Evolutionary conservation across 2,888 invertebrate genomes (phyloP), one percentile per base, ranked within the genome.

Genomic region (Lamproptera curius): DNA sequence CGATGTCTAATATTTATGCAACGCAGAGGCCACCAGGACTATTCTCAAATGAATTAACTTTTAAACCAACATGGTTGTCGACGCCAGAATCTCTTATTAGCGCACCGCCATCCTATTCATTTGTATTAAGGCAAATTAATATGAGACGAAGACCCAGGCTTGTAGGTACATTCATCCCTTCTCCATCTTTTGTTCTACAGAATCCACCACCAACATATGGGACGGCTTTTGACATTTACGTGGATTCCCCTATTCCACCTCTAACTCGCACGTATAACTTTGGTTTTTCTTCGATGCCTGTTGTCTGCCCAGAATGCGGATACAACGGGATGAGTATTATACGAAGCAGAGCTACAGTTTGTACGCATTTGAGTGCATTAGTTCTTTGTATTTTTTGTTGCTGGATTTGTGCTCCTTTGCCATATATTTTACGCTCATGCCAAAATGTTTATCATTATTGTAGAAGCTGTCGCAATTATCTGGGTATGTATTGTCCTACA

Each of bases 371-470:
- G 50, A 81, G 82, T 58, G 85, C 86, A 0, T 58, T 74, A 42
- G 44, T 76, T 5, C 59, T 87, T 28, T 86, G 84, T 51, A 16
- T 87, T n/a, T 68, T 86, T 35, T 85, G 80, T 47, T 87, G 86
- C 55, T 87, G 86, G 86, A 51, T 83, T 42, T 87, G 86, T 61
- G 82, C 70, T 1, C 86, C 86, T 0, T 58, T 87, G 40, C 86
- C 86, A 0, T 87, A 87, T 46, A 55, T 87, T 28, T 55, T 85
- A 39, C 67, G 72, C 33, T 85, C 86, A n/a, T 87, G 86, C 61
- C 86, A 86, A 61, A 77, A 85, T 53, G 86, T 87, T 0, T 78
- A 84, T 56, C 86, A 87, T 65, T 81, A 84, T 59, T 87, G 86
- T 55, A 70, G 76, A 59, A 82, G 78, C 58, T 87, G 86, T 58